Conservation (phyloP, 2,888 invertebrate genomes). For the Oligia strigilis region DNA sequence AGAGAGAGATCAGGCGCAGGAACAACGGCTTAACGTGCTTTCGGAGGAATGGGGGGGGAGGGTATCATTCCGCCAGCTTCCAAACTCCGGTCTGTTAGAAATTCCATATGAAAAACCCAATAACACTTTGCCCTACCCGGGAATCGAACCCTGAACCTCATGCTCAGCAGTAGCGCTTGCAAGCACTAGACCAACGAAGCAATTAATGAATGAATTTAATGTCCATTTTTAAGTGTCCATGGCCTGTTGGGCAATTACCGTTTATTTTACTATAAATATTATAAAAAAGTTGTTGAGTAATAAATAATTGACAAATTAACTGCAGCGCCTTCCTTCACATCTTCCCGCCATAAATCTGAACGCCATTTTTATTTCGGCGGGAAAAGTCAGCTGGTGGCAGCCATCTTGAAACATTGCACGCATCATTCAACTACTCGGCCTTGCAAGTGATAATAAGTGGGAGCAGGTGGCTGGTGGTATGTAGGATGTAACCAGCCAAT, state of each 20-base stretch:
- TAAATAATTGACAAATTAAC: conserved; percentile 25
- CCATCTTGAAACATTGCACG: conserved; percentile 49
- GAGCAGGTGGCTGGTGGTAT: conserved; percentile 18
- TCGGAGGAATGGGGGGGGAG: too few species aligned
- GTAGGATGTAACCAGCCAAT: conserved; percentile 6
- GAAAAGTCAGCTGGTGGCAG: conserved; percentile 28
- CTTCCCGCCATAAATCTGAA: conserved; percentile 4
- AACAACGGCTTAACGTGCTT: background rate
- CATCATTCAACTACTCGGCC: conserved; percentile 43
- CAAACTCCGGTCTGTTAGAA: background rate
- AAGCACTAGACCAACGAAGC: background rate
- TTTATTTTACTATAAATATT: background rate
- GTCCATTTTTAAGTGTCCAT: background rate
- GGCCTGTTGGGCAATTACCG: background rate
- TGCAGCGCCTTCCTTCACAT: background rate
- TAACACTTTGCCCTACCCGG: too few species aligned
- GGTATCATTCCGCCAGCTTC: too few species aligned
- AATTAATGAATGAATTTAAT: background rate
- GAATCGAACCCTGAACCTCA: background rate
- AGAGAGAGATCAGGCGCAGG: background rate
- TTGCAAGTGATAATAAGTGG: conserved; percentile 29
- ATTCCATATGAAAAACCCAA: background rate
- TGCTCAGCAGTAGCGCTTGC: background rate
- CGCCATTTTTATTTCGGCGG: conserved; percentile 29
- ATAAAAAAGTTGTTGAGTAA: background rate